phyloP scores from a whole-genome alignment of 1,140 invertebrate species.

The Hypsibius dujardini region DNA sequence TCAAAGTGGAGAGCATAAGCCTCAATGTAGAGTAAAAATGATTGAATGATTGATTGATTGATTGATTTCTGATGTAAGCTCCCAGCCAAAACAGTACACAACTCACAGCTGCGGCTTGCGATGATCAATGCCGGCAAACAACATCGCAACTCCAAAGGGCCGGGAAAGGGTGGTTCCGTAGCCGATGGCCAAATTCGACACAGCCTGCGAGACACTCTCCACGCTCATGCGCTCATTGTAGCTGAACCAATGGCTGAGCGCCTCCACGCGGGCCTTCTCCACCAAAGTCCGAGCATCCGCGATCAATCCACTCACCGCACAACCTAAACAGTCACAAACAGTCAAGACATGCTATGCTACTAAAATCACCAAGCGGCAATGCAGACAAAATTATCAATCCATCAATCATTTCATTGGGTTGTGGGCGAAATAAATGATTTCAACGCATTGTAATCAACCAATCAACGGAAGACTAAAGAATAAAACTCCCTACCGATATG shows the following conservation, averaged over 20 bases:
- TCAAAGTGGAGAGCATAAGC: background rate
- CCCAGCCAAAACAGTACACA: background rate
- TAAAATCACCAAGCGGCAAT: too few relatives aligned
- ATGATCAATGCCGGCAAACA: slow-evolving; percentile 43
- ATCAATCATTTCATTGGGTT: slow-evolving; percentile 4
- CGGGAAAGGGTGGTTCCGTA: slow-evolving; percentile 90
- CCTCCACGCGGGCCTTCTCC: slow-evolving; percentile 82
- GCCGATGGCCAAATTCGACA: slow-evolving; percentile 91
- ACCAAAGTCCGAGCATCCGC: slow-evolving; percentile 89
- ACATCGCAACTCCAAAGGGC: slow-evolving; percentile 85
- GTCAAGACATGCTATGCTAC: background rate
- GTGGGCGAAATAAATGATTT: slow-evolving; percentile 12
- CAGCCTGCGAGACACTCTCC: slow-evolving; percentile 90
- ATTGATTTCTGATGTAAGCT: slow-evolving; percentile 8
- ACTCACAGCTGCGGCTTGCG: slow-evolving; percentile 39
- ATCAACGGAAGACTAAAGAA: too few relatives aligned
- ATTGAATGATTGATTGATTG: background rate
- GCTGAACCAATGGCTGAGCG: slow-evolving; percentile 92
- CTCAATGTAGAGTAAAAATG: slow-evolving; percentile 13
- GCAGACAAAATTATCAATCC: slow-evolving; percentile 7
- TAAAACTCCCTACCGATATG: slow-evolving; percentile 54
- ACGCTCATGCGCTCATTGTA: slow-evolving; percentile 91
- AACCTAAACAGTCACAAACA: slow-evolving; percentile 40
- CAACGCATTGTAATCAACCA: background rate
- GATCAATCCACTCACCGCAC: slow-evolving; percentile 92